phyloP scores from a whole-genome alignment of 2,888 invertebrate genomes.

The Caenorhabditis sp. region DNA sequence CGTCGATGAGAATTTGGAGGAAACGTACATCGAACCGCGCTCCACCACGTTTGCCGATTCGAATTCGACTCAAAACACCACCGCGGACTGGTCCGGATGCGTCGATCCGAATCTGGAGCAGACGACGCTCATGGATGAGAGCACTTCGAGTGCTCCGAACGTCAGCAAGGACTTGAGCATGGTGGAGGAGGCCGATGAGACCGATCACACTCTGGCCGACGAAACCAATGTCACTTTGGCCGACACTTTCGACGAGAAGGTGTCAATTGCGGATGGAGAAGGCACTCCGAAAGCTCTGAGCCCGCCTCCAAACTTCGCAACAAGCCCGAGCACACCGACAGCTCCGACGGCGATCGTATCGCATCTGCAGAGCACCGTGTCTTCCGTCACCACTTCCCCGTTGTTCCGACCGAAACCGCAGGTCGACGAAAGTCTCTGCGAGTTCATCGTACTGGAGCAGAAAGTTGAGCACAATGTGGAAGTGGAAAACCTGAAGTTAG shows the following conservation, averaged over 20 bases:
- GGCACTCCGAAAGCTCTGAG: too few species aligned
- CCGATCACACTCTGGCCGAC: too few species aligned
- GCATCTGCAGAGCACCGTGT: neutral
- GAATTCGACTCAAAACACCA: too few species aligned
- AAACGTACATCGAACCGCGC: constrained; percentile 22
- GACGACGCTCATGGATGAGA: too few species aligned
- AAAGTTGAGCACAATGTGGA: constrained; percentile 13
- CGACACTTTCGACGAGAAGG: neutral
- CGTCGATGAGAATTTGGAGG: constrained; percentile 22
- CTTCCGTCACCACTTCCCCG: too few species aligned
- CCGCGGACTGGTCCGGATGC: neutral
- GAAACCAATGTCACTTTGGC: constrained; percentile 24
- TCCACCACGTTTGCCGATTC: neutral
- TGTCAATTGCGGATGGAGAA: neutral
- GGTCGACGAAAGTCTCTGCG: neutral
- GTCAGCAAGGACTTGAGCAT: too few species aligned
- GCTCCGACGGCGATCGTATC: neutral
- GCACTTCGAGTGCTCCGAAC: too few species aligned
- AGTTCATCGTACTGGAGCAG: constrained; percentile 32
- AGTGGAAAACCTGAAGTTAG: neutral
- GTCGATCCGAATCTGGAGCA: neutral
- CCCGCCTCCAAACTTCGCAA: too few species aligned
- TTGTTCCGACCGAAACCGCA: too few species aligned
- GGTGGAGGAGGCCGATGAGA: too few species aligned
- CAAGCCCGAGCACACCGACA: too few species aligned